Base-by-base conservation (phyloP, 2,113 vertebrate species). In the Euleptes europaea region DNA sequence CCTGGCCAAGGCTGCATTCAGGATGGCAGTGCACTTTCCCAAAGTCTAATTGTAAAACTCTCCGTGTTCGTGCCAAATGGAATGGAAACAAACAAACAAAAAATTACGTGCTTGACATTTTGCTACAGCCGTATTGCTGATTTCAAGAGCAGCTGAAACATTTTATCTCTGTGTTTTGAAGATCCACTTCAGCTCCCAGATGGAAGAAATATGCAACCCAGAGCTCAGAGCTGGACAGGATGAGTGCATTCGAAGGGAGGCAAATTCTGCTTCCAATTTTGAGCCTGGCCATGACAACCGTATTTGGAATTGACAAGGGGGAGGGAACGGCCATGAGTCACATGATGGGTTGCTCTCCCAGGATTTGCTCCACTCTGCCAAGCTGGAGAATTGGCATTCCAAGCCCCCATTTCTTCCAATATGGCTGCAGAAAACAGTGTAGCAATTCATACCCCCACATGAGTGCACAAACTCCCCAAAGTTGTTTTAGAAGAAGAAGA, bases 61-160 rank as follows among this genome's bases (percentile, higher is more conserved):
- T 72, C 17, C 19, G 44, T 60, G 83, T 87, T 70, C 88, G 12
- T 70, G 90, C 88, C 88, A 85, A 89, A 86, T 83, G 89, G 88
- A 57, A 80, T 80, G 81, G n/a, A 70, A 81, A 67, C 89, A 82
- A 47, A 84, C 71, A 80, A 86, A 70, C 72, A 92, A 85, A 1
- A 7, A 83, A 88, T 81, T 71, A 90, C 23, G 19, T 79, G 88
- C 65, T 84, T 85, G 85, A 44, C 84, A 78, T 84, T 63, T 74
- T 19, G 1, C 69, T 21, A 21, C 60, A 74, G 83, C 84, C 73
- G 85, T 81, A 60, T 3, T 75, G 44, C 40, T 82, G 86, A 71
- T 89, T 94, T 91, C 57, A 5, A 90, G 91, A 88, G 85, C 87
- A 86, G 51, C 84, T 65, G 80, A 1, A 91, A 89, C 74, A 88